Evolutionary conservation across 2,888 invertebrate genomes (phyloP).

Genomic region (Gymnosoma rotundatum): DNA sequence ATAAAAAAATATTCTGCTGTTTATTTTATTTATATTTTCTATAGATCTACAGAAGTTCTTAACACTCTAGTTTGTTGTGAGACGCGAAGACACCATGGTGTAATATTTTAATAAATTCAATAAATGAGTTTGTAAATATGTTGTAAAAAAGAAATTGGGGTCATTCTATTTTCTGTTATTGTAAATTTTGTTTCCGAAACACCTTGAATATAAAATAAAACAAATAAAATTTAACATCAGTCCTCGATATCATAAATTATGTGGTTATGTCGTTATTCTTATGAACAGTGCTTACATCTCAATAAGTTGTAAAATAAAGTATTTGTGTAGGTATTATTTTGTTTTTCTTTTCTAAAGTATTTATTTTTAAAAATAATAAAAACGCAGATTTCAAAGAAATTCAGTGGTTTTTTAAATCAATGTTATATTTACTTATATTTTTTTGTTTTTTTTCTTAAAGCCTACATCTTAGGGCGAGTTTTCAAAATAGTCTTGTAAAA

Average conservation of each 20-base stretch:
- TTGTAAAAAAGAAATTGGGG: background rate
- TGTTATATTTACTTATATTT: no score
- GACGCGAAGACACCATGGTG: constrained; percentile 53
- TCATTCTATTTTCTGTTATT: background rate
- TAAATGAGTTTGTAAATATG: background rate
- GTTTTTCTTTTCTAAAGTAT: no score
- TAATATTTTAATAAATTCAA: constrained; percentile 53
- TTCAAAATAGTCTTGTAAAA: no score
- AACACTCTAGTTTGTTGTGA: background rate
- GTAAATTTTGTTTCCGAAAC: background rate
- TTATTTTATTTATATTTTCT: background rate
- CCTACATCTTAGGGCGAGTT: no score
- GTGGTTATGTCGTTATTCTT: background rate
- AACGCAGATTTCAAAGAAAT: no score
- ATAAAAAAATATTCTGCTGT: no score
- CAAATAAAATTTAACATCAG: background rate
- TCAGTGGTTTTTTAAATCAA: no score
- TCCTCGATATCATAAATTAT: background rate
- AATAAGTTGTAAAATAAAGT: background rate
- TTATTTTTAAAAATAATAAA: no score
- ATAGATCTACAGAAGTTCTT: no score
- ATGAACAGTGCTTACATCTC: background rate
- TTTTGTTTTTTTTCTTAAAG: no score
- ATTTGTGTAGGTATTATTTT: no score
- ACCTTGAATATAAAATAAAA: constrained; percentile 44